These are phyloP conservation scores for Temnothorax ravouxi DNA, from an alignment of 2,888 invertebrate species.

Conservation along the genomic window DNA sequence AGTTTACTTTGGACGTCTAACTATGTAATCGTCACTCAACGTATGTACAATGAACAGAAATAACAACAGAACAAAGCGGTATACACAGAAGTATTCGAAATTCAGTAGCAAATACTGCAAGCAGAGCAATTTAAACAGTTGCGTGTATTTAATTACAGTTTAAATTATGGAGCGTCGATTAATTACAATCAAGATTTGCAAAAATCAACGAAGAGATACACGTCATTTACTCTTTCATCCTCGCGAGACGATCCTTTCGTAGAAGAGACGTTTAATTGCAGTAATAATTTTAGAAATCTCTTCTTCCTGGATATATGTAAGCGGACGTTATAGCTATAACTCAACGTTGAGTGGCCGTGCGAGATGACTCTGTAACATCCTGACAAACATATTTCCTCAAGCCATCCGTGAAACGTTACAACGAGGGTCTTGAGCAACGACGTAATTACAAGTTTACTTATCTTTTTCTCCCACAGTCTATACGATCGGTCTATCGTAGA, in stretches of 20 bases:
- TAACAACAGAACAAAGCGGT: background rate
- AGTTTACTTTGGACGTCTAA: constrained; percentile 39
- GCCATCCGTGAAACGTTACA: constrained; percentile 42
- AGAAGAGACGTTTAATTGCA: constrained; percentile 1
- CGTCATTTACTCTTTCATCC: background rate
- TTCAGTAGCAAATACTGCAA: background rate
- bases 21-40: constrained; percentile 26
- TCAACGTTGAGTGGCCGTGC: constrained; percentile 27
- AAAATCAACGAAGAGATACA: background rate
- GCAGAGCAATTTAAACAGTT: background rate
- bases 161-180: background rate
- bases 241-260: background rate
- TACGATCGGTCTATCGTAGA: constrained; percentile 8
- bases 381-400: constrained; percentile 39
- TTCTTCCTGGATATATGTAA: background rate
- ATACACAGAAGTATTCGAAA: background rate
- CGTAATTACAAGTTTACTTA: constrained; percentile 30
- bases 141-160: background rate
- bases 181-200: background rate
- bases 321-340: constrained; percentile 29
- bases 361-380: constrained; percentile 27
- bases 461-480: constrained; percentile 2
- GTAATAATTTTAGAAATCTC: constrained; percentile 30
- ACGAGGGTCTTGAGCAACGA: constrained; percentile 44
- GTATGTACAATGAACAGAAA: background rate